Conservation (phyloP, 2,113 vertebrate species). For the Vulpes ferrilata region DNA sequence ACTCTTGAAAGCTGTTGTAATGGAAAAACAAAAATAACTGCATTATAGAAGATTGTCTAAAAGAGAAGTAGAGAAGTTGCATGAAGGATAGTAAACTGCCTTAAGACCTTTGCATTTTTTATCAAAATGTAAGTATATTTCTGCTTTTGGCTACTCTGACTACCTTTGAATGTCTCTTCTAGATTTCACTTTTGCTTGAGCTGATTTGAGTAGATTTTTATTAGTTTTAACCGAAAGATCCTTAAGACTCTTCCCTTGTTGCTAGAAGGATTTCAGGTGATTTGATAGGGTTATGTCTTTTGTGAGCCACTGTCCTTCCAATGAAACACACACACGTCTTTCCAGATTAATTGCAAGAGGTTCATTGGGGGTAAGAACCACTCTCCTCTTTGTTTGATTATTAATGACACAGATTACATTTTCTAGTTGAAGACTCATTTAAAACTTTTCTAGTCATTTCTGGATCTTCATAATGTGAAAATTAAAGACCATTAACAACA, state of each 20-base stretch:
- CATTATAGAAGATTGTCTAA: background rate
- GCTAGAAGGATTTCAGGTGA: background rate
- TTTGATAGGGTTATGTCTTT: background rate
- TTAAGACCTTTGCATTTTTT: background rate
- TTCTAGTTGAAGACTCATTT: background rate
- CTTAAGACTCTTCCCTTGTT: background rate
- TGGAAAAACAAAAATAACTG: background rate
- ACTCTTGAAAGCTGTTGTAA: background rate
- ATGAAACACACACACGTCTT: background rate
- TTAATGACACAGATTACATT: background rate
- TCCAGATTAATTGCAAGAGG: background rate
- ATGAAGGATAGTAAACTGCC: background rate
- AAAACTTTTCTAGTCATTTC: background rate
- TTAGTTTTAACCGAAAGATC: background rate
- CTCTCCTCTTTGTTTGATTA: background rate
- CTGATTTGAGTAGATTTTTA: background rate
- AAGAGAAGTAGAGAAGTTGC: background rate
- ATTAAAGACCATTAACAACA: background rate
- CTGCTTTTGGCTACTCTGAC: background rate
- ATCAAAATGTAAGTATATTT: background rate
- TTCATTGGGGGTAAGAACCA: background rate
- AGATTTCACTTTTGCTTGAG: background rate
- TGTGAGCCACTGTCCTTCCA: background rate
- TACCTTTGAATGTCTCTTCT: background rate
- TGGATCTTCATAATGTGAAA: background rate